Evolutionary conservation across 2,797 vertebrate species (phyloP).

Genomic region (Liasis olivaceus): DNA sequence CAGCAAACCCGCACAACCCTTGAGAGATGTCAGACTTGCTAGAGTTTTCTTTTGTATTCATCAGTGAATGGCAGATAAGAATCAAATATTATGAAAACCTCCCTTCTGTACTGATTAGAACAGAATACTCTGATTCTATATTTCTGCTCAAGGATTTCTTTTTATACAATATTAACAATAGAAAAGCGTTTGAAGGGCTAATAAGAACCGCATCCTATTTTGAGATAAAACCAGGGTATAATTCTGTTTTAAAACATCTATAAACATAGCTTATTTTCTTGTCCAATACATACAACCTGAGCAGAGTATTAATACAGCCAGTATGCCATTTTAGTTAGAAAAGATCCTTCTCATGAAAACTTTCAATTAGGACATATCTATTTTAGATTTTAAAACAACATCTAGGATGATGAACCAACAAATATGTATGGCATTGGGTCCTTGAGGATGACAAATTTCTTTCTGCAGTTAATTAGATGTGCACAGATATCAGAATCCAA

Average conservation of each 20-base stretch:
- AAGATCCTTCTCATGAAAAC: not conserved
- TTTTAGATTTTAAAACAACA: not conserved
- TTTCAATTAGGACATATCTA: not conserved
- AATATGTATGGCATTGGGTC: not conserved
- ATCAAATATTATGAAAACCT: conserved; percentile 72
- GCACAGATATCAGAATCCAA: not conserved
- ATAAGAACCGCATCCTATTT: conserved; percentile 46
- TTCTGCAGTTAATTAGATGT: not conserved
- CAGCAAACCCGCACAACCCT: conserved; percentile 67
- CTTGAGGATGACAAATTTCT: not conserved
- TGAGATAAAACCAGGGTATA: not conserved
- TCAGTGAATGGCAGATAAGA: conserved; percentile 62
- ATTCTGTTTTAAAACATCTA: not conserved
- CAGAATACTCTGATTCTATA: conserved; percentile 37
- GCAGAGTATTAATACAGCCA: not conserved
- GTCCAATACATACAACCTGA: not conserved
- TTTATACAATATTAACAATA: conserved; percentile 44
- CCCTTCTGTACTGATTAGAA: not conserved
- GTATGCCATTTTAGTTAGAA: not conserved
- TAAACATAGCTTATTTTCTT: not conserved
- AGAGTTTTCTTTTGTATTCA: conserved; percentile 51
- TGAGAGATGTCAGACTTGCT: conserved; percentile 68
- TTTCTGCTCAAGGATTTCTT: conserved; percentile 11
- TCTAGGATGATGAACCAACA: not conserved
- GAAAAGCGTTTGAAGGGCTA: conserved; percentile 25